phyloP scores from a whole-genome alignment of 2,888 invertebrate species.

The Hydroisotoma schaefferi region DNA sequence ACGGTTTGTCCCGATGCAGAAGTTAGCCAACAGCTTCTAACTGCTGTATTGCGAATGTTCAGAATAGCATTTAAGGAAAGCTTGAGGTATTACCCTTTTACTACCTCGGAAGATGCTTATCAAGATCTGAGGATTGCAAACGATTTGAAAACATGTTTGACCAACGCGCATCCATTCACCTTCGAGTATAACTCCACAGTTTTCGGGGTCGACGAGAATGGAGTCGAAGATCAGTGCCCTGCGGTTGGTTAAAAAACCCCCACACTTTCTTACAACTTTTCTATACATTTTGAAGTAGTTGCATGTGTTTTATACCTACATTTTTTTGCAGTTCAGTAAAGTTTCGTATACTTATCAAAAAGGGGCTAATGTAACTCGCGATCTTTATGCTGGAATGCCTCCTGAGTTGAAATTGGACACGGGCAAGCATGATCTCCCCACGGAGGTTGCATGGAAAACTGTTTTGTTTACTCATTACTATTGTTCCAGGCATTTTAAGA shows the following conservation, averaged over 20 bases:
- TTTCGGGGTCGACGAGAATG: neutral
- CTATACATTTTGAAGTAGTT: too few relatives aligned
- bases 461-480: conserved; percentile 40
- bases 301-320: neutral
- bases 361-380: conserved; percentile 5
- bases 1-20: conserved; percentile 32
- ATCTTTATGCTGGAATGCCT: conserved; percentile 24
- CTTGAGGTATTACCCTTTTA: conserved; percentile 30
- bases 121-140: conserved; percentile 14
- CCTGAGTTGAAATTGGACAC: conserved; percentile 24
- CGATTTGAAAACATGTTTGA: conserved; percentile 20
- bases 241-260: too few relatives aligned
- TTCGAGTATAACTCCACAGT: conserved; percentile 10
- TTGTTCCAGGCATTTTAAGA: conserved; percentile 33
- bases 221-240: neutral
- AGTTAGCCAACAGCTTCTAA: conserved; percentile 19
- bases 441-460: conserved; percentile 40
- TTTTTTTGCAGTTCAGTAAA: neutral
- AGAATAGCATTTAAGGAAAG: conserved; percentile 34
- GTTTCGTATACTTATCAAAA: neutral
- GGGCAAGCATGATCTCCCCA: conserved; percentile 26
- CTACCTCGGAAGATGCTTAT: conserved; percentile 7
- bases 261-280: too few relatives aligned
- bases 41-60: conserved; percentile 37
- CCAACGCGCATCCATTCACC: conserved; percentile 14